Evolutionary conservation across 23 tunicate species (phyloP), one percentile per base, ranked within the genome.

Genomic region (Diplosoma virens): DNA sequence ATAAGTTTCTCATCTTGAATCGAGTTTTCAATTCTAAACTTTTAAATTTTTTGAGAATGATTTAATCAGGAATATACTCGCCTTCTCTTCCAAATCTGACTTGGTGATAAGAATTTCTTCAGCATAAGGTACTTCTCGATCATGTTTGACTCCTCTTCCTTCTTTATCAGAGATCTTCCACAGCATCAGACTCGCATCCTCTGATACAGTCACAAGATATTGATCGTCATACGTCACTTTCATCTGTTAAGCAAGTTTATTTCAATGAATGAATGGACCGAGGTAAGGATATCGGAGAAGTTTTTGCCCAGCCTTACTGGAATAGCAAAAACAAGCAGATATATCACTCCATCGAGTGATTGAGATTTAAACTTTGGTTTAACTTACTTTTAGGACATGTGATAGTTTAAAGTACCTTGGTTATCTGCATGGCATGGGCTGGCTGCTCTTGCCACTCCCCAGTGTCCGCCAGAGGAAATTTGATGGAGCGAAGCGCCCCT

Each of bases 91-190:
- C 66, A 95, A 73, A 61, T 95, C 99, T 7, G 99, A 84, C 71
- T 91, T 89, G 0, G 99, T 95, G 73, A 95, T 92, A 68, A 95
- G 89, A 70, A 95, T 92, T 64, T 95, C 99, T 71, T 95, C 96
- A 34, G 90, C 95, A 55, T 93, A 95, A 20, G 93, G 88, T 29
- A 78, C 82, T 36, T 95, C 99, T 37, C 85, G 60, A 33, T 92
- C 95, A 56, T 84, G 96, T 63, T 95, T 95, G 16, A 89, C 96
- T 76, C 97, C 97, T 45, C 99, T 66, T 9, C 99, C 99, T 71
- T 95, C 99, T 64, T 92, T 92, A 37, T 95, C 99, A 17, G 99
- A 74, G 25, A 95, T 74, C 41, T 75, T 77, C 99, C 99, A 95
- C 47, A 94, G 86, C 96, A 90, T 70, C 81, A 95, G 37, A 37